Conservation (phyloP, 2,888 invertebrate species). For the Axea sp. region DNA sequence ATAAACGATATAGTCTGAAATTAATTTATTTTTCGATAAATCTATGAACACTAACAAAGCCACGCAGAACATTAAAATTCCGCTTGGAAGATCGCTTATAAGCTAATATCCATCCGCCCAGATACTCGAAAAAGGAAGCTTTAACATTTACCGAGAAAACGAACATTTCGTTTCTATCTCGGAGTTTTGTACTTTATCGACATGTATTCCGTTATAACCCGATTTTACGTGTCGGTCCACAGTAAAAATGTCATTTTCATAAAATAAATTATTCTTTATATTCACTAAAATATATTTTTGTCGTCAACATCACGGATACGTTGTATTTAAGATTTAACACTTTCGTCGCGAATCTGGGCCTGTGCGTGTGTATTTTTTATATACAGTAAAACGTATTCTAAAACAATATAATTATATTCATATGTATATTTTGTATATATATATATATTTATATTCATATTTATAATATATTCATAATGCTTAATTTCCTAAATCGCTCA, state of each 20-base stretch:
- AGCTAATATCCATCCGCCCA: slow-evolving; percentile 70
- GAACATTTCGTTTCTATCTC: slow-evolving; percentile 30
- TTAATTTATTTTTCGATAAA: slow-evolving; percentile 77
- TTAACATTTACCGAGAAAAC: slow-evolving; percentile 41
- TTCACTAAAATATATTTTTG: slow-evolving; percentile 48
- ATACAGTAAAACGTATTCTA: slow-evolving; percentile 58
- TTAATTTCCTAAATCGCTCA: slow-evolving; percentile 57
- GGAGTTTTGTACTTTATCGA: slow-evolving; percentile 58
- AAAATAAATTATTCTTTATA: slow-evolving; percentile 58
- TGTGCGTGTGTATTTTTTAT: slow-evolving; percentile 62
- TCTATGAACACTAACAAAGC: slow-evolving; percentile 79
- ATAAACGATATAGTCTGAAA: slow-evolving; percentile 61
- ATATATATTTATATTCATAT: slow-evolving; percentile 39
- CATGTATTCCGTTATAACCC: slow-evolving; percentile 39
- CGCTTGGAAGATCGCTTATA: slow-evolving; percentile 74
- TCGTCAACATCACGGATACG: slow-evolving; percentile 42
- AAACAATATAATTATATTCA: slow-evolving; percentile 61
- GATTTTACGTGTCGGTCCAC: slow-evolving; percentile 44
- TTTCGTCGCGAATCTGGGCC: slow-evolving; percentile 56
- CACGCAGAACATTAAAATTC: slow-evolving; percentile 69
- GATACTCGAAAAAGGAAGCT: slow-evolving; percentile 66
- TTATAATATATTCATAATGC: slow-evolving; percentile 55
- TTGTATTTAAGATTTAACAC: slow-evolving; percentile 15
- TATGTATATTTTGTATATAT: slow-evolving; percentile 48
- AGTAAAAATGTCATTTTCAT: slow-evolving; percentile 42